Base-by-base conservation (phyloP, 1,140 invertebrate species). In the Drosophila leontia region DNA sequence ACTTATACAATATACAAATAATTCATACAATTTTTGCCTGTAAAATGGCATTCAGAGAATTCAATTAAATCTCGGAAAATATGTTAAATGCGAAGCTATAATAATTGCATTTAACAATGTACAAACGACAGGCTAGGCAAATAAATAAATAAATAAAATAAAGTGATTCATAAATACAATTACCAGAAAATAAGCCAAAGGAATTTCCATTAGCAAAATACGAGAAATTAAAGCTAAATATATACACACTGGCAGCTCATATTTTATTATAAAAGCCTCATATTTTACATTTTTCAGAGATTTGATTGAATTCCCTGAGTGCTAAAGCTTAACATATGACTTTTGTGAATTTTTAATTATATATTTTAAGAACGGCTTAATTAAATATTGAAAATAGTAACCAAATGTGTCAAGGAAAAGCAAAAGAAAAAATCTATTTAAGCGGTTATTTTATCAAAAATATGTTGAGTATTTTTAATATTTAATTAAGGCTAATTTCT, bases 31-130 rank as follows among this genome's bases (percentile, higher is more conserved):
- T 34, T 29, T 26, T 51, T 45, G 29, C 29, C 11, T 3, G 7
- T 13, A n/a, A 32, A 19, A 15, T 23, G 51, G 51, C 34, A 37
- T 37, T 37, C 51, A 1, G 51, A 19, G 53, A 56, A 56, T 56
- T 39, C 35, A 13, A 56, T 56, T 56, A 37, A 56, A 56, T 56
- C 34, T 39, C 8, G 15, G 53, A 1, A 56, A 55, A 23, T 37
- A 37, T 37, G 17, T 13, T 8, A 55, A 37, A 55, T 15, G 13
- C 15, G 34, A 23, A 55, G 34, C 34, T 2, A 37, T 23, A 53
- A 35, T 53, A 55, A 55, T 55, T 55, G 51, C 34, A 55, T 55
- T 55, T 55, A 37, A 26, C 45, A 48, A 26, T 48, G 19, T 26
- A 9, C 9, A 48, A 53, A 37, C 7, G 39, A 15, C n/a, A n/a